These are phyloP conservation scores for Lochmaea crataegi DNA, from an alignment of 2,888 invertebrate genomes.

Conservation along the genomic window DNA sequence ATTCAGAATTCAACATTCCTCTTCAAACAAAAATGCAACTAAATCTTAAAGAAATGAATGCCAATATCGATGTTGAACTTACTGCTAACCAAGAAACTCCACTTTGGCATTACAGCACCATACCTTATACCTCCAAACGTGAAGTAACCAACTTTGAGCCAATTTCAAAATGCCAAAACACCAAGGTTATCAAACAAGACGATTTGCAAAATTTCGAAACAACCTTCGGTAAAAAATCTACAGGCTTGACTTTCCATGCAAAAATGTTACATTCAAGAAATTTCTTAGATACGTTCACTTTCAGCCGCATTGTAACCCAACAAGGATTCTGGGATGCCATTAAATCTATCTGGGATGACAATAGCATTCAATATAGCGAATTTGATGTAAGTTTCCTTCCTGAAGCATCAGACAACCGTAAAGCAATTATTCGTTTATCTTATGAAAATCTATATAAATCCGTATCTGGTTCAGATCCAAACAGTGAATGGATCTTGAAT, in stretches of 20 bases:
- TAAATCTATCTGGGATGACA: slow-evolving; percentile 59
- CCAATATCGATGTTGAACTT: slow-evolving; percentile 67
- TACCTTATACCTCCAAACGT: slow-evolving; percentile 73
- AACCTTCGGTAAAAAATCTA: slow-evolving; percentile 65
- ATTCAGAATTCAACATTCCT: slow-evolving; percentile 71
- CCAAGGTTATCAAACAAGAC: slow-evolving; percentile 63
- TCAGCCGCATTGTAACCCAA: slow-evolving; percentile 55
- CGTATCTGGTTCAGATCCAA: slow-evolving; percentile 30
- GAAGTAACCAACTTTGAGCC: slow-evolving; percentile 71
- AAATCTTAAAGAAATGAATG: slow-evolving; percentile 65
- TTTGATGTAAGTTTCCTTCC: slow-evolving; percentile 65
- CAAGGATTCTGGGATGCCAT: slow-evolving; percentile 53
- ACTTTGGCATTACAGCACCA: slow-evolving; percentile 70
- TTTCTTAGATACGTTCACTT: slow-evolving; percentile 62
- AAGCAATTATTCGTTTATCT: slow-evolving; percentile 45
- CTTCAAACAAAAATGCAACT: slow-evolving; percentile 65
- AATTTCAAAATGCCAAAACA: slow-evolving; percentile 65
- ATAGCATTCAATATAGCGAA: slow-evolving; percentile 67
- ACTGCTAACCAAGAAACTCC: slow-evolving; percentile 67
- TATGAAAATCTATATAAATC: slow-evolving; percentile 48
- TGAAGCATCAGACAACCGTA: slow-evolving; percentile 45
- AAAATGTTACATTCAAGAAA: slow-evolving; percentile 68
- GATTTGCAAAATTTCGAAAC: slow-evolving; percentile 57
- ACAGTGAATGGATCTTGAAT: slow-evolving; percentile 48
- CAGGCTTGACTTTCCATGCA: slow-evolving; percentile 69